phyloP scores from a whole-genome alignment of 2,888 invertebrate species.

The Sesia apiformis region DNA sequence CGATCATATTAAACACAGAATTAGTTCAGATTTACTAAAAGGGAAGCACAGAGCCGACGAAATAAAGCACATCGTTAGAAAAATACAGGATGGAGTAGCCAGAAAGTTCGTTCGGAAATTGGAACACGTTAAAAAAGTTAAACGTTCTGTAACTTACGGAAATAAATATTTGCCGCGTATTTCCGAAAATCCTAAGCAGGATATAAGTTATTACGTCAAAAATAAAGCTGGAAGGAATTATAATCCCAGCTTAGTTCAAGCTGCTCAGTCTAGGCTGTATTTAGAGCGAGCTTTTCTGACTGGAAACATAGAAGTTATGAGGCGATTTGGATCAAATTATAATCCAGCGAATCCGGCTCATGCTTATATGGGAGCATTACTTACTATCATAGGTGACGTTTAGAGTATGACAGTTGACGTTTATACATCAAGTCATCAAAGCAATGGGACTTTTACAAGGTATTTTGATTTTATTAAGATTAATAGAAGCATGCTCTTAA shows the following conservation, averaged over 20 bases:
- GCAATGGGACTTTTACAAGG: too few relatives aligned
- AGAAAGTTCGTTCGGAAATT: background rate
- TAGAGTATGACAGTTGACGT: background rate
- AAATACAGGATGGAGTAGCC: slow-evolving; percentile 12
- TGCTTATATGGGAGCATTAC: slow-evolving; percentile 13
- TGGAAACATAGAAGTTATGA: slow-evolving; percentile 34
- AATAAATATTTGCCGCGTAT: slow-evolving; percentile 21
- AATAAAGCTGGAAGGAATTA: slow-evolving; percentile 30
- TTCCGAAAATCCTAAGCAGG: slow-evolving; percentile 29
- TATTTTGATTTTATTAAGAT: too few relatives aligned
- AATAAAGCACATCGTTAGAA: slow-evolving; percentile 21
- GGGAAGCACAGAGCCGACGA: slow-evolving; percentile 16
- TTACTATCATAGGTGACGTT: background rate
- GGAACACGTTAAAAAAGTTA: background rate
- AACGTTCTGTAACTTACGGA: slow-evolving; percentile 12
- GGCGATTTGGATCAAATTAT: slow-evolving; percentile 40
- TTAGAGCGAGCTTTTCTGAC: slow-evolving; percentile 31
- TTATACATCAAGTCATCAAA: too few relatives aligned
- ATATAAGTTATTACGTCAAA: slow-evolving; percentile 46
- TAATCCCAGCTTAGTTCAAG: slow-evolving; percentile 23
- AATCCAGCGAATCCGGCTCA: slow-evolving; percentile 31
- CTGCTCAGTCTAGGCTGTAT: slow-evolving; percentile 24
- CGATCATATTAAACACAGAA: slow-evolving; percentile 18
- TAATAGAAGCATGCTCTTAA: too few relatives aligned
- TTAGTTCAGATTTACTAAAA: slow-evolving; percentile 17